Base-by-base conservation (phyloP, 2,113 vertebrate species). In the Lamprologus sp. region DNA sequence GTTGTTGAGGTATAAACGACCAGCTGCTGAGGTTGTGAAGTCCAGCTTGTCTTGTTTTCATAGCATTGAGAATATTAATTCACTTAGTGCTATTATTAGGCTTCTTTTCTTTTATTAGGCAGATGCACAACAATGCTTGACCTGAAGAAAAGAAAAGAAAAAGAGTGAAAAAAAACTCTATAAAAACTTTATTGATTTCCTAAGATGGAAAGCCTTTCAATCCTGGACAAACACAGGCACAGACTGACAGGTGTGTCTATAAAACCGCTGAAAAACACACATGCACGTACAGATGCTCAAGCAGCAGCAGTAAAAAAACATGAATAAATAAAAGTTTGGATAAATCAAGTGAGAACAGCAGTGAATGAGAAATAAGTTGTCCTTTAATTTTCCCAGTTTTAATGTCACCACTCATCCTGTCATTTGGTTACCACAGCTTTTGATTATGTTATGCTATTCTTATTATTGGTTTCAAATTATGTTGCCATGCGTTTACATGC, bases 241-340 rank as follows among this genome's bases (percentile, higher is more conserved):
- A 75, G 84, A 80, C 70, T 47, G 83, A 90, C 86, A 90, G 90
- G 91, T 94, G 89, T 88, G 89, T 87, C 81, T 42, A 45, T 45
- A 79, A 89, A 83, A 9, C 70, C 54, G 19, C 77, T 33, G 70
- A 70, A 79, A 53, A 45, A 54, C 4, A 28, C 23, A 21, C 63
- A 55, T 60, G 77, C 60, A 68, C 5, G 1, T n/a, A 45, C 7
- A 70, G 54, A 28, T 45, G 17, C 47, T 81, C 11, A 81, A 79
- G 37, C 13, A 75, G 40, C 5, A 28, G 21, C 21, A 28, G 40
- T 47, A 75, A 47, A 37, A 33, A n/a, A 45, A 1, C 13, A 3
- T 45, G 21, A 42, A 45, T 40, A 26, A 6, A 68, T 8, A 37
- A 21, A 21, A 37, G 23, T 49, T 75, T 28, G 70, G 23, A 77